phyloP scores from a whole-genome alignment of 2,797 vertebrate genomes.

The Sandelia bainsii region DNA sequence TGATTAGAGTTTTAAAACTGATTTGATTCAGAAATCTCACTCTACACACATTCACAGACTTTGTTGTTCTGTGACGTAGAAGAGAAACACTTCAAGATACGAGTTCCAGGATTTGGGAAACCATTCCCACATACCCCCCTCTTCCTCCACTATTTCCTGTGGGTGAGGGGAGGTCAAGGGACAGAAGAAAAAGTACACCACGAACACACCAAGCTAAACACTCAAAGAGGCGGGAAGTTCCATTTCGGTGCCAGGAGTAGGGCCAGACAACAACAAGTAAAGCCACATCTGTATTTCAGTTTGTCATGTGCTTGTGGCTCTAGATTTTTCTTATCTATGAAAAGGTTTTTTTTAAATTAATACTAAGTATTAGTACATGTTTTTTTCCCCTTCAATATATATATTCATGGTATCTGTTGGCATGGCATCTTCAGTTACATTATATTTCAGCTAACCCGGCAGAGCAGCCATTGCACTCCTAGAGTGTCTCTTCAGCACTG shows the following conservation, averaged over 20 bases:
- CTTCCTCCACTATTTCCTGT: constrained; percentile 69
- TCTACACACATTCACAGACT: constrained; percentile 10
- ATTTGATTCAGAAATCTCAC: constrained; percentile 14
- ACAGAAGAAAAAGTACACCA: constrained; percentile 48
- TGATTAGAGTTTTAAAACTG: constrained; percentile 10
- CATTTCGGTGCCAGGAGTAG: constrained; percentile 15
- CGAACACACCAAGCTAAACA: constrained; percentile 46
- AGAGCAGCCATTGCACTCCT: no score
- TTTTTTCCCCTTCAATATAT: background rate
- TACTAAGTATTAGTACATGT: background rate
- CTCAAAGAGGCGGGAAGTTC: constrained; percentile 41
- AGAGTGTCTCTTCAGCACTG: no score
- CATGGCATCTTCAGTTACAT: no score
- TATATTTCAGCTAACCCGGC: no score
- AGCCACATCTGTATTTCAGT: constrained; percentile 25
- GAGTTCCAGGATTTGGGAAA: constrained; percentile 67
- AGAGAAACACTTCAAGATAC: constrained; percentile 38
- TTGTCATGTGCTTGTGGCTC: constrained; percentile 15
- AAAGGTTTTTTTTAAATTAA: background rate
- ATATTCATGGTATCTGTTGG: no score
- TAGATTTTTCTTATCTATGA: background rate
- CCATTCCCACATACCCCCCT: constrained; percentile 22
- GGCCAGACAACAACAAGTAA: constrained; percentile 32
- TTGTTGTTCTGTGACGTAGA: constrained; percentile 44
- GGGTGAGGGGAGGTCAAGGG: constrained; percentile 65